Evolutionary conservation across 2,888 invertebrate species (phyloP).

Genomic region (Thera obeliscata): DNA sequence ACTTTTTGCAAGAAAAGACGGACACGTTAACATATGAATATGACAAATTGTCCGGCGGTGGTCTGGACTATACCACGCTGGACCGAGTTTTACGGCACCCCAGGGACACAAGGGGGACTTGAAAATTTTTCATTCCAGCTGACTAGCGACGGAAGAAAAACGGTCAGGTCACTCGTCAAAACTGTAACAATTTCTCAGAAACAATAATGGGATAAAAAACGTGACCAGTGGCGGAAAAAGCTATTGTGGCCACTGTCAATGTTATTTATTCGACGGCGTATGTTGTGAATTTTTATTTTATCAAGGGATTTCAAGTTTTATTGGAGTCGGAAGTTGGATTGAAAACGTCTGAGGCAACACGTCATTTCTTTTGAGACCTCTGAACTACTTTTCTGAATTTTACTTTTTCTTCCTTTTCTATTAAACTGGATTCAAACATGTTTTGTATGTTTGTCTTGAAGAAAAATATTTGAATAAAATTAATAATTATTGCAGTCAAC

Average conservation of each 20-base stretch:
- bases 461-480: too few relatives aligned
- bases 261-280: conserved; percentile 81
- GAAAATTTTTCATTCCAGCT: conserved; percentile 83
- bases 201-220: conserved; percentile 81
- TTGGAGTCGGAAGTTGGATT: conserved; percentile 63
- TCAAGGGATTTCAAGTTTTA: conserved; percentile 81
- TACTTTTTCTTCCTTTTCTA: not conserved
- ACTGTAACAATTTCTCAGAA: conserved; percentile 84
- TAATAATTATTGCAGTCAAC: too few relatives aligned
- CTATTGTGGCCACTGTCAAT: conserved; percentile 80
- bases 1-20: conserved; percentile 84
- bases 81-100: conserved; percentile 82
- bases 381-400: conserved; percentile 3
- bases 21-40: conserved; percentile 85
- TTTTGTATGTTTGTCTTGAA: too few relatives aligned
- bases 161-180: conserved; percentile 83
- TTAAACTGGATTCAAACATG: not conserved
- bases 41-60: conserved; percentile 83
- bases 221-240: conserved; percentile 69
- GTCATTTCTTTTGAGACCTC: conserved; percentile 24
- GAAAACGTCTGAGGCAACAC: conserved; percentile 48
- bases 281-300: conserved; percentile 80
- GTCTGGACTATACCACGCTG: conserved; percentile 72
- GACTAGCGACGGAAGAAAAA: conserved; percentile 76
- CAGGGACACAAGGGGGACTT: conserved; percentile 75